Percentiles rank a stretch among this genome's conserved stretches.
phyloP scores from a whole-genome alignment of 2,888 invertebrate species.

The Hirtodrosophila confusa region DNA sequence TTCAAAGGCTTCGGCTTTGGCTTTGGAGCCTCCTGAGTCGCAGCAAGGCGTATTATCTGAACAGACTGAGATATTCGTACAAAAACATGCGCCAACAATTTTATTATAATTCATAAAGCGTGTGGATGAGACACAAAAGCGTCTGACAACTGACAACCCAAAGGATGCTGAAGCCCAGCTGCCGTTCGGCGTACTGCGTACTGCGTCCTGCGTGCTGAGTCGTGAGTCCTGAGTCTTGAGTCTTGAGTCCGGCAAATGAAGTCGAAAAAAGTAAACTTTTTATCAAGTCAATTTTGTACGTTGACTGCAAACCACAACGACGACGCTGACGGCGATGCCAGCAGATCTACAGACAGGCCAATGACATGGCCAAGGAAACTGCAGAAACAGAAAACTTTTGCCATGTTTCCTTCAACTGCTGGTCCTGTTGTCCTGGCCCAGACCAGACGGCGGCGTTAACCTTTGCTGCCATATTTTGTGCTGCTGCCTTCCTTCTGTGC shows the following conservation, averaged over 20 bases:
- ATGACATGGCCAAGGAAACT: constrained; percentile 66
- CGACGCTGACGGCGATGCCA: constrained; percentile 17
- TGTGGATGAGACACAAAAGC: constrained; percentile 58
- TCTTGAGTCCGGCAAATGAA: constrained; percentile 48
- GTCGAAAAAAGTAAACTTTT: constrained; percentile 65
- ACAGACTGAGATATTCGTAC: constrained; percentile 11
- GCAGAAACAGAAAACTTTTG: constrained; percentile 57
- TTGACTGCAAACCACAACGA: constrained; percentile 67
- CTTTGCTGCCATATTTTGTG: constrained; percentile 58
- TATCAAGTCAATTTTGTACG: constrained; percentile 77
- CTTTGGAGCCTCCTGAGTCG: constrained; percentile 1
- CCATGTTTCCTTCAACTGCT: constrained; percentile 49
- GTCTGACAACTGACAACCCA: constrained; percentile 52
- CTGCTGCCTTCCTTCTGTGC: constrained; percentile 21
- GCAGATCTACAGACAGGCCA: constrained; percentile 67
- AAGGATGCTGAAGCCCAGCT: constrained; percentile 26
- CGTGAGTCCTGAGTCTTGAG: constrained; percentile 4
- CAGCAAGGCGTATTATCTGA: constrained; percentile 18
- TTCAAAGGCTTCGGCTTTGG: constrained; percentile 11
- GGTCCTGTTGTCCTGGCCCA: constrained; percentile 29
- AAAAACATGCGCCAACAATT: constrained; percentile 32
- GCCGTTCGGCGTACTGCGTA: background rate
- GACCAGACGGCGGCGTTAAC: constrained; percentile 75
- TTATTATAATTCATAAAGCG: constrained; percentile 76
- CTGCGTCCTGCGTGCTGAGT: background rate